Evolutionary conservation across 2,888 invertebrate species (phyloP).

Genomic region (Blastobasis lacticolella): DNA sequence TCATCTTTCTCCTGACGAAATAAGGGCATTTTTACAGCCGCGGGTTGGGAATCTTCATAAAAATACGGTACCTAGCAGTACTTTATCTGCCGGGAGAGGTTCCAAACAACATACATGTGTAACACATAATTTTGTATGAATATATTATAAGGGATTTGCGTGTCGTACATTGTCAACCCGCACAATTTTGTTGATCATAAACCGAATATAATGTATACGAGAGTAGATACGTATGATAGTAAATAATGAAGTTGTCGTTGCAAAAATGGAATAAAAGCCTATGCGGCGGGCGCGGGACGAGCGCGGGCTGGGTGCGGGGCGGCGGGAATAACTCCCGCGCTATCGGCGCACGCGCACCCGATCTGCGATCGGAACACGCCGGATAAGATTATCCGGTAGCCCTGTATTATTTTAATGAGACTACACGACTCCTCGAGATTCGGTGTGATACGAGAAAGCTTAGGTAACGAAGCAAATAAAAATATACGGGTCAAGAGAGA

Average conservation of each 20-base stretch:
- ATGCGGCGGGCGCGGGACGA: slow-evolving; percentile 56
- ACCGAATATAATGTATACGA: too few relatives aligned
- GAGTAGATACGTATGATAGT: slow-evolving; percentile 9
- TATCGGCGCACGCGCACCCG: slow-evolving; percentile 72
- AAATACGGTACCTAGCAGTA: slow-evolving; percentile 42
- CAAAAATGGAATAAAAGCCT: slow-evolving; percentile 60
- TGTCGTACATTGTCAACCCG: slow-evolving; percentile 21
- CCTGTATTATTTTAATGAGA: slow-evolving; percentile 75
- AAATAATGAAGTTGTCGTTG: slow-evolving; percentile 69
- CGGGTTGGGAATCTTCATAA: slow-evolving; percentile 35
- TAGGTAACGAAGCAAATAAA: slow-evolving; percentile 69
- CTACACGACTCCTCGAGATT: slow-evolving; percentile 70
- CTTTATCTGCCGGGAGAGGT: slow-evolving; percentile 50
- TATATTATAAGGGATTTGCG: slow-evolving; percentile 55
- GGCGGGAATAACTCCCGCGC: slow-evolving; percentile 60
- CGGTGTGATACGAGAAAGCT: slow-evolving; percentile 65
- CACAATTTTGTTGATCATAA: not conserved
- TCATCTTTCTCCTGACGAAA: slow-evolving; percentile 24
- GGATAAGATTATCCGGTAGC: slow-evolving; percentile 75
- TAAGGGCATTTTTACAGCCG: slow-evolving; percentile 35
- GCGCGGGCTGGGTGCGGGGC: too few relatives aligned
- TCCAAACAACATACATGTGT: slow-evolving; percentile 43
- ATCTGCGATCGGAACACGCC: slow-evolving; percentile 71
- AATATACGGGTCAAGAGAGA: slow-evolving; percentile 63
- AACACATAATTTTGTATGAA: slow-evolving; percentile 56